These are phyloP conservation scores for Meloidogyne floridensis DNA, from an alignment of 1,140 invertebrate genomes.

Conservation along the genomic window DNA sequence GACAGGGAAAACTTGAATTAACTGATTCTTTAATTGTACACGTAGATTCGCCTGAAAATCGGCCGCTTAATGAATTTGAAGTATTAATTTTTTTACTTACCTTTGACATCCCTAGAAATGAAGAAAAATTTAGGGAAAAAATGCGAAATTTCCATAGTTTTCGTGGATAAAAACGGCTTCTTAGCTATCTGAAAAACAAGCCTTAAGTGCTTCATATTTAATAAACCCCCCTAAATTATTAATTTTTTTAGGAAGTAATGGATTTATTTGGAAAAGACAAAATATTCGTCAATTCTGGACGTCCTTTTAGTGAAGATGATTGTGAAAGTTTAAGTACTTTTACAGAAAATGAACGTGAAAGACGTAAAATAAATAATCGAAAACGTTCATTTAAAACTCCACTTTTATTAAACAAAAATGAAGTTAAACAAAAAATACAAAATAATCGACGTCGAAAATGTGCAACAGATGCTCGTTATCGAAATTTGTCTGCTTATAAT, in stretches of 20 bases:
- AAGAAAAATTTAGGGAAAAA: too few relatives aligned
- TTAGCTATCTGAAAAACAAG: too few relatives aligned
- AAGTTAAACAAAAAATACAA: not conserved
- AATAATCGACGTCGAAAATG: slow-evolving; percentile 12
- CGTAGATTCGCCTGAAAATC: slow-evolving; percentile 20
- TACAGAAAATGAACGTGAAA: not conserved
- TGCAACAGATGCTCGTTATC: slow-evolving; percentile 2
- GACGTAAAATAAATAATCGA: slow-evolving; percentile 2
- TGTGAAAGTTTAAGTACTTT: slow-evolving; percentile 16
- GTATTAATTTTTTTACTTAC: slow-evolving; percentile 19
- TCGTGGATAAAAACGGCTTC: too few relatives aligned
- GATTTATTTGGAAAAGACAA: slow-evolving; percentile 34
- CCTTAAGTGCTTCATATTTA: too few relatives aligned
- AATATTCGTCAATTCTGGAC: not conserved
- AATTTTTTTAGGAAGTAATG: slow-evolving; percentile 47
- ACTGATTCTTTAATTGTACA: slow-evolving; percentile 44
- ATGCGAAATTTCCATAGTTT: too few relatives aligned
- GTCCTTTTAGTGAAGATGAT: slow-evolving; percentile 21
- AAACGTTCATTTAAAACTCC: not conserved
- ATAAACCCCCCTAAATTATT: too few relatives aligned
- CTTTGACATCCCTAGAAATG: too few relatives aligned
- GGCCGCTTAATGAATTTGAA: slow-evolving; percentile 40
- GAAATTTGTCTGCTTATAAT: not conserved
- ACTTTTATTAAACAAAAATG: not conserved
- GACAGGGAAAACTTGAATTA: slow-evolving; percentile 13